Evolutionary conservation across 2,888 invertebrate species (phyloP), one percentile per base, ranked within the genome.

Genomic region (Acrocera orbiculus): DNA sequence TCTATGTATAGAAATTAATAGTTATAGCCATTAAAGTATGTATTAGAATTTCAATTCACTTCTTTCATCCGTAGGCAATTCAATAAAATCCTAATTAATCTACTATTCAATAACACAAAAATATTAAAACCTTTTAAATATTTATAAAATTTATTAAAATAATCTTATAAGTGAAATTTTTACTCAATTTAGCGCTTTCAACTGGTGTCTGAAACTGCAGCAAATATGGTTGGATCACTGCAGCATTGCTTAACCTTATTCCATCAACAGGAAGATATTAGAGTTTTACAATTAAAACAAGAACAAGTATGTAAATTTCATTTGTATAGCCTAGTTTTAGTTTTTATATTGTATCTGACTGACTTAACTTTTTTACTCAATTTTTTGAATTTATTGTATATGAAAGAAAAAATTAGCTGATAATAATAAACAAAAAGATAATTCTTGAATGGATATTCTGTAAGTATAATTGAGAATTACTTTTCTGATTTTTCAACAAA

Each of bases 161-260:
- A 23, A 30, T 16, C n/a, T 19, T n/a, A n/a, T 19, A 19, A 19
- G 5, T 17, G 6, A 31, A 22, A 10, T 64, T 70, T 48, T 66
- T 66, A 40, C 19, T 19, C 8, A 5, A 19, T 6, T 19, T 19
- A 44, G 44, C 40, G 42, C 27, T 44, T 44, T 32, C 42, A 42
- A 38, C 65, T 68, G 50, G 65, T 70, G 8, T 61, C 66, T 27
- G 68, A 68, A 14, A 63, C 69, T 10, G 73, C 75, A 0, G 58
- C 61, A 2, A 65, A 67, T 34, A 71, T 72, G 54, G 54, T 70
- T 35, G 44, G 60, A 3, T 63, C 73, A 15, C 52, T 76, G 30
- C 57, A 61, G 2, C 74, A 74, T 51, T 71, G 72, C 50, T 63
- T 72, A n/a, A 68, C 67, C 3, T 53, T 75, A 2, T 70, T 75